phyloP scores from a whole-genome alignment of 2,888 invertebrate genomes.

The Harpalus rubripes region DNA sequence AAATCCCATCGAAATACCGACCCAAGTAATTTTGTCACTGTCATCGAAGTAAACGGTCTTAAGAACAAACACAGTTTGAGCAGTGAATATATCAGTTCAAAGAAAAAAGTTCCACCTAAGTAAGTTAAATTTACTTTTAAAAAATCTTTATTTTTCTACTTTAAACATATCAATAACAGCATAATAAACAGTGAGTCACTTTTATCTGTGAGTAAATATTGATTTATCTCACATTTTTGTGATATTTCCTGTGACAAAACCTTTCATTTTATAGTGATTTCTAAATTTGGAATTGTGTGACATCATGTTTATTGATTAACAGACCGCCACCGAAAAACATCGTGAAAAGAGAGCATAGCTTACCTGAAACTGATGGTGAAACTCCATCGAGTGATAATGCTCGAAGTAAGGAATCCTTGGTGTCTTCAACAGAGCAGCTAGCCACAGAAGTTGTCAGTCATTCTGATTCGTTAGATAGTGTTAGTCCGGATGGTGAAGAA shows the following conservation, averaged over 20 bases:
- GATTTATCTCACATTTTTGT: slow-evolving; percentile 23
- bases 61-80: slow-evolving; percentile 75
- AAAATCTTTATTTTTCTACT: background rate
- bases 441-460: slow-evolving; percentile 80
- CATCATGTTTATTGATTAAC: slow-evolving; percentile 31
- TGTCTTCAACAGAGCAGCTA: slow-evolving; percentile 80
- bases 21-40: slow-evolving; percentile 88
- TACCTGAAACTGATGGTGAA: slow-evolving; percentile 72
- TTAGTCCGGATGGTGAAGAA: slow-evolving; percentile 72
- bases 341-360: slow-evolving; percentile 72
- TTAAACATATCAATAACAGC: slow-evolving; percentile 7
- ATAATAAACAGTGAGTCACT: slow-evolving; percentile 51
- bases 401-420: slow-evolving; percentile 74
- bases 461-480: slow-evolving; percentile 59
- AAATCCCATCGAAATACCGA: slow-evolving; percentile 75
- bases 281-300: background rate
- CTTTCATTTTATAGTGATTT: slow-evolving; percentile 1
- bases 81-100: slow-evolving; percentile 62
- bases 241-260: slow-evolving; percentile 18
- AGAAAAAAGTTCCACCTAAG: slow-evolving; percentile 74
- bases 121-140: slow-evolving; percentile 69
- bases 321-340: slow-evolving; percentile 75
- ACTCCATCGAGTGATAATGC: slow-evolving; percentile 75
- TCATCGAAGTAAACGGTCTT: slow-evolving; percentile 92
- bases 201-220: slow-evolving; percentile 50